A percentile compares a stretch with the other conserved stretches of the same genome.
Conservation (phyloP, 53 echinoderm and acorn worm species). For the Hippasteria phrygiana region DNA sequence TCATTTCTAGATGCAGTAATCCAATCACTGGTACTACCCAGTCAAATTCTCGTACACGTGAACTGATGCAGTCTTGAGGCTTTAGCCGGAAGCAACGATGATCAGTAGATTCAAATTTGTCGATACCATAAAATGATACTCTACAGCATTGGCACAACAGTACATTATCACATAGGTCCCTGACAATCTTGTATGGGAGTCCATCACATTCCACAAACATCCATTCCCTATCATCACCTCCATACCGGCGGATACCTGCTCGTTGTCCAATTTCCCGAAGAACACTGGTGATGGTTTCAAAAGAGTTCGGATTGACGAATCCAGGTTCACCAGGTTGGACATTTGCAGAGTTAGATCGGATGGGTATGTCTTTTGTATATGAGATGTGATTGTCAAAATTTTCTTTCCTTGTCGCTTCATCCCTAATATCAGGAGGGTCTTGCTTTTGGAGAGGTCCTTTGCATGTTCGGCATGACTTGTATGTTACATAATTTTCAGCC, state of each 20-base stretch:
- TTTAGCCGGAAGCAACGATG: neutral
- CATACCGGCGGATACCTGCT: constrained; percentile 14
- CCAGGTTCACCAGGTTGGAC: constrained; percentile 44
- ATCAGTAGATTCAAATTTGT: constrained; percentile 3
- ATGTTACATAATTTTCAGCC: neutral
- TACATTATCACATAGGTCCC: constrained; percentile 42
- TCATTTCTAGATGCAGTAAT: constrained; percentile 73
- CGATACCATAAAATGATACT: constrained; percentile 5
- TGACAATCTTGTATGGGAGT: constrained; percentile 58
- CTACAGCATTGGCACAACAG: constrained; percentile 48
- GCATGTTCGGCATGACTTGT: neutral
- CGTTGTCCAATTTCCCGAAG: constrained; percentile 8
- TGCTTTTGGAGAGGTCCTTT: neutral
- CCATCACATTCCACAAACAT: constrained; percentile 62
- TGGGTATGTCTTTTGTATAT: neutral
- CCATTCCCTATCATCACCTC: constrained; percentile 27
- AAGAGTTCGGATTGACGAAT: constrained; percentile 46
- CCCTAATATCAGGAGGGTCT: neutral
- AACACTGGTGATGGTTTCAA: constrained; percentile 11
- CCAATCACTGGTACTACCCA: constrained; percentile 61
- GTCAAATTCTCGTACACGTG: constrained; percentile 73
- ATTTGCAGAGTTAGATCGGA: neutral
- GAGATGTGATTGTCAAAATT: neutral
- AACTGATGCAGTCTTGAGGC: neutral
- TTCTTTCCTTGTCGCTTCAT: neutral